These are phyloP conservation scores for Zaprionus lachaisei DNA, from an alignment of 1,140 invertebrate species.

Conservation along the genomic window DNA sequence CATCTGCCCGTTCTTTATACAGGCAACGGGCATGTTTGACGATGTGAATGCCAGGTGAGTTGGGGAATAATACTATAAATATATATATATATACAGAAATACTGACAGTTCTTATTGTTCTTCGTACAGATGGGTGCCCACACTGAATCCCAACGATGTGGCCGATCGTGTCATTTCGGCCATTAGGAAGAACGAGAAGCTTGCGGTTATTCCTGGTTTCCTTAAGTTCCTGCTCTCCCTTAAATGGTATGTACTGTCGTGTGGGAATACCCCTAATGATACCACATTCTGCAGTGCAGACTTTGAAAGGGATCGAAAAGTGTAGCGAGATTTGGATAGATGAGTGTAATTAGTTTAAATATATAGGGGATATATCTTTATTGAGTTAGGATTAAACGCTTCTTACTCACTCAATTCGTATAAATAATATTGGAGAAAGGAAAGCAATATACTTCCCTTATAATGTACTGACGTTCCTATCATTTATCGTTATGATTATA, in stretches of 20 bases:
- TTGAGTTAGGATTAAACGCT: background rate
- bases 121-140: conserved; percentile 89
- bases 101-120: conserved; percentile 7
- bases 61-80: background rate
- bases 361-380: background rate
- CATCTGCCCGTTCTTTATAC: conserved; percentile 97
- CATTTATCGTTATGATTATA: background rate
- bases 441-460: background rate
- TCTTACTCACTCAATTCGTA: no score
- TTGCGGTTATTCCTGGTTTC: conserved; percentile 91
- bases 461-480: background rate
- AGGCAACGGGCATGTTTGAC: conserved; percentile 97
- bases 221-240: conserved; percentile 88
- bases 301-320: background rate
- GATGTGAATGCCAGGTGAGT: conserved; percentile 92
- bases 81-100: background rate
- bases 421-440: background rate
- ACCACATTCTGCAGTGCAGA: background rate
- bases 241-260: conserved; percentile 88
- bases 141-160: conserved; percentile 93
- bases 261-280: conserved; percentile 13
- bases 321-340: background rate
- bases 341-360: background rate
- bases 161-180: conserved; percentile 93
- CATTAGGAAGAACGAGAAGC: conserved; percentile 91